Percentiles rank a stretch among this genome's conserved stretches.
Conservation (phyloP, 2,888 invertebrate genomes). For the Erebia aethiops region DNA sequence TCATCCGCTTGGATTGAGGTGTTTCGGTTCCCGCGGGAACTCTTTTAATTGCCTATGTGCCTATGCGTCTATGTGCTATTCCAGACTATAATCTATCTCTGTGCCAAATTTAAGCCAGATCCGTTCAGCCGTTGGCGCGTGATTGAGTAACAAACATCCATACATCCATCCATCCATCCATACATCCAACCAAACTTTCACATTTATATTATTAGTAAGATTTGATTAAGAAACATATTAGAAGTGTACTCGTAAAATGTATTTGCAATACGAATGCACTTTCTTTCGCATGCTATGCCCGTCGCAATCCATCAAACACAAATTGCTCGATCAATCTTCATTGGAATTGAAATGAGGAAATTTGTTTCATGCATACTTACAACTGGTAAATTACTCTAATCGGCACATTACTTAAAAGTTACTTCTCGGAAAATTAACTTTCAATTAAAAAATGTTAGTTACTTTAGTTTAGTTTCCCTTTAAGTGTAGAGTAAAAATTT, state of each 20-base stretch:
- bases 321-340: slow-evolving; percentile 41
- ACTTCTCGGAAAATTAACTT: slow-evolving; percentile 19
- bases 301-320: slow-evolving; percentile 32
- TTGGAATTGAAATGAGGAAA: slow-evolving; percentile 40
- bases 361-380: slow-evolving; percentile 29
- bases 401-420: slow-evolving; percentile 21
- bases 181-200: too few species aligned
- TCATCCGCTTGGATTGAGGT: too few species aligned
- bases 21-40: too few species aligned
- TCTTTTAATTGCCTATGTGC: too few species aligned
- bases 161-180: too few species aligned
- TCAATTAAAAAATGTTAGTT: slow-evolving; percentile 2
- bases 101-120: too few species aligned
- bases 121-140: too few species aligned
- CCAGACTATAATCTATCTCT: too few species aligned
- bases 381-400: slow-evolving; percentile 30
- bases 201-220: too few species aligned
- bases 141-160: too few species aligned
- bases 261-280: slow-evolving; percentile 25
- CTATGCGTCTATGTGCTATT: too few species aligned
- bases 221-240: neutral
- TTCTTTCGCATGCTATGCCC: slow-evolving; percentile 34
- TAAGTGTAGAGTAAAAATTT: neutral
- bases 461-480: neutral
- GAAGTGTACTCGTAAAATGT: neutral